Evolutionary conservation across 2,113 vertebrate genomes (phyloP), one percentile per base, ranked within the genome.

Genomic region (Lophochroa leadbeateri): DNA sequence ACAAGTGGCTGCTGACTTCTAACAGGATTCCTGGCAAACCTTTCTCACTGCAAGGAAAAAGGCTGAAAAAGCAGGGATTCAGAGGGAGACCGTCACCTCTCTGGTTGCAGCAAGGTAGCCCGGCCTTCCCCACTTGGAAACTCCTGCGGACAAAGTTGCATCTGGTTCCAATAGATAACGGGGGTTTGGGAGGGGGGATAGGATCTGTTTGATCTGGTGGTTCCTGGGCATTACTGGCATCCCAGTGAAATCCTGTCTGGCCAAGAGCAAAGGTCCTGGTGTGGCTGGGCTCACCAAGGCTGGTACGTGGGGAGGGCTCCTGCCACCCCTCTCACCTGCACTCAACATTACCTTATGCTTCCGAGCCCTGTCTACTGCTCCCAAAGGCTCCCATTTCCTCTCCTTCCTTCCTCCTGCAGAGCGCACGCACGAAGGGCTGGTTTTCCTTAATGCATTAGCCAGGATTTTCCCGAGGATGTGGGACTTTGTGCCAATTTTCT

Each of bases 401-500:
- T 71, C 25, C 27, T 2, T 2, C 46, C 72, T 61, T 65, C 46
- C 29, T 81, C 55, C 60, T n/a, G 24, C 50, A 19, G 35, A 60
- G 29, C 2, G 1, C 43, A 21, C 1, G 0, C 8, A 3, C 0
- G 31, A 61, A 52, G n/a, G 31, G 25, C 28, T 44, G 39, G 2
- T 55, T 92, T 87, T 39, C 69, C 69, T 85, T n/a, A 55, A 33
- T 13, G 33, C 25, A 9, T 55, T 29, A 72, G 13, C n/a, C 37
- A 46, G 20, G 35, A 39, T 76, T 95, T 82, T 58, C 63, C 67
- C 7, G 3, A 72, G 17, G 65, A 39, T 12, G 9, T 35, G 16
- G 0, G 0, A 1, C 13, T 55, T 52, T n/a, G 29, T 44, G n/a
- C 4, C 3, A 0, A 31, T 75, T 41, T 12, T 8, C 2, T 0